Conservation (phyloP, 2,888 invertebrate genomes). For the Capitulum mitella region DNA sequence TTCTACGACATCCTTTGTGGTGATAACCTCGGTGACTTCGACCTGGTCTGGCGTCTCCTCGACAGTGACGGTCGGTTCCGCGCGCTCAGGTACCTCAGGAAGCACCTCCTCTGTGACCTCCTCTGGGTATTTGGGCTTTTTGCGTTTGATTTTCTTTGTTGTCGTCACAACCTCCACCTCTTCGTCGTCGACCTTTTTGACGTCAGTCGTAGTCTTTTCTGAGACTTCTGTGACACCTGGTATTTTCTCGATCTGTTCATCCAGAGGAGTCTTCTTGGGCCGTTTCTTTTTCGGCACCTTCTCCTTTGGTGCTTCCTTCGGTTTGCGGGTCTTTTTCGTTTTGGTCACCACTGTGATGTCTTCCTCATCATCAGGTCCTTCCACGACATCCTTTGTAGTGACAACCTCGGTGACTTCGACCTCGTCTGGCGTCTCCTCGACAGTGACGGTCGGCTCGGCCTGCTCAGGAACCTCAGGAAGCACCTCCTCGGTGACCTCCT, state of each 20-base stretch:
- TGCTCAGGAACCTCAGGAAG: not conserved
- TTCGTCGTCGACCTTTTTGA: not conserved
- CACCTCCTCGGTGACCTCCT: too few relatives aligned
- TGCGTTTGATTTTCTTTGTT: not conserved
- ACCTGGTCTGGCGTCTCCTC: not conserved
- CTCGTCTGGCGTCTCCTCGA: not conserved
- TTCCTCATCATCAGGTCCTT: not conserved
- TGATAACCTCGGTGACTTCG: not conserved
- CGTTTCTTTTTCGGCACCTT: not conserved
- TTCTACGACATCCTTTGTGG: not conserved
- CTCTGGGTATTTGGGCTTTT: not conserved
- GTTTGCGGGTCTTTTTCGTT: not conserved
- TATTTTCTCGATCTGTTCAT: not conserved
- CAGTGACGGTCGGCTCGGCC: not conserved
- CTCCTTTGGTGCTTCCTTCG: not conserved
- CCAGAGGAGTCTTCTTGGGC: not conserved
- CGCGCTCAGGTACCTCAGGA: not conserved
- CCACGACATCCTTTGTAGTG: not conserved
- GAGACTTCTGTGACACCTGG: not conserved
- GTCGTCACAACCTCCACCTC: not conserved
- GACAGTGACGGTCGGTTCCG: not conserved
- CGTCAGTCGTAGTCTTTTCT: not conserved
- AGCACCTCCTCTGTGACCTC: not conserved
- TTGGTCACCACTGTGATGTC: not conserved
- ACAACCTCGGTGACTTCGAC: not conserved